These are phyloP conservation scores for Hydrozoanthus tunicans DNA, from an alignment of 64 coral and sea anemone genomes.

Conservation along the genomic window DNA sequence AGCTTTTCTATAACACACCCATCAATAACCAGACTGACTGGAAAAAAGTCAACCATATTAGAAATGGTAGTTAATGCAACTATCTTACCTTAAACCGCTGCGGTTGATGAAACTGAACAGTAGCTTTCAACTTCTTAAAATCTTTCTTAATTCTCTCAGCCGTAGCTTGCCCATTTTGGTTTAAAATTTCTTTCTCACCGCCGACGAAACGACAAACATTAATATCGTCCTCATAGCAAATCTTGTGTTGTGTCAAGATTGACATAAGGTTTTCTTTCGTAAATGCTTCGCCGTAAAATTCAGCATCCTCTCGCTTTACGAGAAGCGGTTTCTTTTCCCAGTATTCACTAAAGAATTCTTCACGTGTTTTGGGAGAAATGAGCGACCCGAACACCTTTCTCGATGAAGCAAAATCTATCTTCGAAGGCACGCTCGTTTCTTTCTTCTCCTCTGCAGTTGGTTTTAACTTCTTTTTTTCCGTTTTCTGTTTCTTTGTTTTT, in stretches of 20 bases:
- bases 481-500: conserved; percentile 65
- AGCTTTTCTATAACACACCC: too few relatives aligned
- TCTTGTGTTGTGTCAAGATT: conserved; percentile 80
- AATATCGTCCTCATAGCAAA: conserved; percentile 71
- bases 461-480: conserved; percentile 55
- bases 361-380: conserved; percentile 45
- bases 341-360: conserved; percentile 68
- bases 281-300: conserved; percentile 73
- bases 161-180: conserved; percentile 35
- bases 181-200: conserved; percentile 76
- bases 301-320: conserved; percentile 65
- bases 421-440: background rate
- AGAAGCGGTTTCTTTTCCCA: conserved; percentile 87
- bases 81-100: conserved; percentile 81
- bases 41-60: too few relatives aligned
- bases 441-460: conserved; percentile 13
- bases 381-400: conserved; percentile 58
- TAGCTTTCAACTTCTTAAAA: conserved; percentile 59
- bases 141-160: conserved; percentile 54
- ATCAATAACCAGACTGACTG: too few relatives aligned
- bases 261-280: conserved; percentile 67
- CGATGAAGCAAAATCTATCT: conserved; percentile 68
- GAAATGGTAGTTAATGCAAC: background rate
- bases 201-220: conserved; percentile 79
- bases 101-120: conserved; percentile 88